A percentile compares a stretch with the other conserved stretches of the same genome.
Evolutionary conservation across 2,113 vertebrate genomes (phyloP).

Genomic region (Diadophis punctatus): DNA sequence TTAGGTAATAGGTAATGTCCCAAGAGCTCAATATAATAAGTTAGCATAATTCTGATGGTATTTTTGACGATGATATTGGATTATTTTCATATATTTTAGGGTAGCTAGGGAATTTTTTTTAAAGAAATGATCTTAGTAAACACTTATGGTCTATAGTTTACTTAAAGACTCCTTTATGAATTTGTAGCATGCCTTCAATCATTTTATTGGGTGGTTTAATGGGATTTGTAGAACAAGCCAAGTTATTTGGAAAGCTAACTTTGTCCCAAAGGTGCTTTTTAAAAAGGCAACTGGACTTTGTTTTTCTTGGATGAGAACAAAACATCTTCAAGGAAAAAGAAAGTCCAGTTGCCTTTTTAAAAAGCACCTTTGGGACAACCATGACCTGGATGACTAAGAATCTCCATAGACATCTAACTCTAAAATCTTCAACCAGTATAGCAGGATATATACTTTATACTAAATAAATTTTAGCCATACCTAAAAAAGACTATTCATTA

Average conservation of each 20-base stretch:
- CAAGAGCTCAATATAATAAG: not conserved
- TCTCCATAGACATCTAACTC: not conserved
- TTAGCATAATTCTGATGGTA: not conserved
- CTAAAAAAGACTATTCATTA: not conserved
- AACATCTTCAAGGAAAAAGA: not conserved
- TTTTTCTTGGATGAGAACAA: not conserved
- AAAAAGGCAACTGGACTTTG: not conserved
- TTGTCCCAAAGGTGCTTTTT: not conserved
- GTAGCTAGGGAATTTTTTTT: not conserved
- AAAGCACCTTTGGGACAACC: not conserved
- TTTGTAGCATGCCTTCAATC: not conserved
- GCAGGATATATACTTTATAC: not conserved
- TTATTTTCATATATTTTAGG: not conserved
- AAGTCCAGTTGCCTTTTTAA: not conserved
- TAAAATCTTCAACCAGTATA: not conserved
- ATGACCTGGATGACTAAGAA: not conserved
- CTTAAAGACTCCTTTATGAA: not conserved
- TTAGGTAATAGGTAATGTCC: not conserved
- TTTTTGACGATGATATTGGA: not conserved
- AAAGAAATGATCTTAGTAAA: not conserved
- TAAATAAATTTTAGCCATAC: not conserved
- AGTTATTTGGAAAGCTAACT: not conserved
- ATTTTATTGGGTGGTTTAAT: not conserved
- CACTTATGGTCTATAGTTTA: not conserved
- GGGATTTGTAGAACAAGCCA: not conserved